Evolutionary conservation across 2,888 invertebrate genomes (phyloP).

Genomic region (Aphidoletes aphidimyza): DNA sequence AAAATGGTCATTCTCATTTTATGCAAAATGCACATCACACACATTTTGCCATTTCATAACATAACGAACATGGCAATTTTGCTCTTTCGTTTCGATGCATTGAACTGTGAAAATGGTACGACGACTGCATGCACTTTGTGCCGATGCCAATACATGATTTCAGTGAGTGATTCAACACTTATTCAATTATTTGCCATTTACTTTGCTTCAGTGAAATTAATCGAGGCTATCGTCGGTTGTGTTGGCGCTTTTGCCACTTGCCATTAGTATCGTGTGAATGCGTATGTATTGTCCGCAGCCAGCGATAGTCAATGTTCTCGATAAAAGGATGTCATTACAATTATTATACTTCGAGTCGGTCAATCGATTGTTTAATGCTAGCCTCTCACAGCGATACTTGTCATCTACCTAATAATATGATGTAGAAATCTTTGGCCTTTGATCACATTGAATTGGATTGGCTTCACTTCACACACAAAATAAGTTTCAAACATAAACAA

Average conservation of each 20-base stretch:
- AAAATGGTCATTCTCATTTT: slow-evolving; percentile 6
- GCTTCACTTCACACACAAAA: no score
- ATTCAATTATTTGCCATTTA: slow-evolving; percentile 45
- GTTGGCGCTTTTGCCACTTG: neutral
- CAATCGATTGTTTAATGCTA: slow-evolving; percentile 38
- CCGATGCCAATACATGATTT: neutral
- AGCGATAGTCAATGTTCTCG: slow-evolving; percentile 51
- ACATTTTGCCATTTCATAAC: neutral
- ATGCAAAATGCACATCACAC: slow-evolving; percentile 15
- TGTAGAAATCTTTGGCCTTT: neutral
- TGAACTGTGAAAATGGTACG: neutral
- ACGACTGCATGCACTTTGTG: neutral
- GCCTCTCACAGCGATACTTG: neutral
- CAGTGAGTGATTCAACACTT: slow-evolving; percentile 19
- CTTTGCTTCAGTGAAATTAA: slow-evolving; percentile 10
- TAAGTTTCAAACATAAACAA: no score
- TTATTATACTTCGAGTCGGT: slow-evolving; percentile 15
- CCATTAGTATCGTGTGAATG: no score
- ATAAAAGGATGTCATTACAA: slow-evolving; percentile 43
- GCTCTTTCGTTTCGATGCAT: neutral
- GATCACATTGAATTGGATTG: no score
- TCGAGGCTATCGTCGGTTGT: slow-evolving; percentile 37
- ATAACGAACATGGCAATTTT: neutral
- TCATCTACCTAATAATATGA: neutral
- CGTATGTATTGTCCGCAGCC: neutral